Percentiles rank a stretch among this genome's conserved stretches.
phyloP scores from a whole-genome alignment of 2,888 invertebrate species.

The Drosophila pseudotalamancana region DNA sequence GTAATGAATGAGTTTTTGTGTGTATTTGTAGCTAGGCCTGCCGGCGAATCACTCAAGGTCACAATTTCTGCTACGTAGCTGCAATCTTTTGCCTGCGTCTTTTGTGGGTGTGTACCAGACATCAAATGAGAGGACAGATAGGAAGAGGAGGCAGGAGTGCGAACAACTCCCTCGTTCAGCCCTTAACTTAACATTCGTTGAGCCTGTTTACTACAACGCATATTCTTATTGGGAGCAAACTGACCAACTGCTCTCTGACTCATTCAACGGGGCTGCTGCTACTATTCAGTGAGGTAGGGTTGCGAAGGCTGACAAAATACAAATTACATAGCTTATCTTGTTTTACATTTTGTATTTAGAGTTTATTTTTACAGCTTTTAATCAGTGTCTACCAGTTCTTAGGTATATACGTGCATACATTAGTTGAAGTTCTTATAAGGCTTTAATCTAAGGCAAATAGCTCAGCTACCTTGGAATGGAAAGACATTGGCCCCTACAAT shows the following conservation, averaged over 20 bases:
- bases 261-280: not conserved
- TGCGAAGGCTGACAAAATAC: not conserved
- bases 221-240: constrained; percentile 31
- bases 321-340: too few species aligned
- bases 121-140: not conserved
- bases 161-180: not conserved
- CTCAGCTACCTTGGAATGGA: not conserved
- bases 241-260: not conserved
- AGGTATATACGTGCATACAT: not conserved
- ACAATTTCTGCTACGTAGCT: constrained; percentile 5
- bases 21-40: constrained; percentile 37
- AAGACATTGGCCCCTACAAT: constrained; percentile 14
- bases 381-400: too few species aligned
- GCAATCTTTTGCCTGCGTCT: constrained; percentile 18
- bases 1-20: constrained; percentile 10
- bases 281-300: not conserved
- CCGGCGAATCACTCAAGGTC: constrained; percentile 51
- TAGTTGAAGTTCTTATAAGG: not conserved
- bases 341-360: too few species aligned
- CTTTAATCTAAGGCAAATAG: not conserved
- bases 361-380: not conserved
- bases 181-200: constrained; percentile 17
- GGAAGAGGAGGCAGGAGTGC: not conserved
- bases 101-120: constrained; percentile 16
- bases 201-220: constrained; percentile 51